These are phyloP conservation scores for Anabas testudineus DNA, from an alignment of 2,797 vertebrate genomes.

Conservation along the genomic window DNA sequence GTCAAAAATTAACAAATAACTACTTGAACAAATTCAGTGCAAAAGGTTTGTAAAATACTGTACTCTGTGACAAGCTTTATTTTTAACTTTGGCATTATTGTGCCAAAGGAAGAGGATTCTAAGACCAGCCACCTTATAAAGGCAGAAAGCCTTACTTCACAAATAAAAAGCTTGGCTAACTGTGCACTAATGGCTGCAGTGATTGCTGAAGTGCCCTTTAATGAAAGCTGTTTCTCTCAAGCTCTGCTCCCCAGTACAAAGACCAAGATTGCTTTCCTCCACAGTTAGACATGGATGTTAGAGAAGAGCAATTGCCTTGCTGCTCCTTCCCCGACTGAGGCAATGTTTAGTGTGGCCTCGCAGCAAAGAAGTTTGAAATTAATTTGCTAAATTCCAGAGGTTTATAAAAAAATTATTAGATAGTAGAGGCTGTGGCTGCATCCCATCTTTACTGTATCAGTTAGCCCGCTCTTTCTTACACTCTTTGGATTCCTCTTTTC, in stretches of 20 bases:
- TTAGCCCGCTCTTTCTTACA: conserved; percentile 22
- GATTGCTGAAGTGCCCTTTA: conserved; percentile 50
- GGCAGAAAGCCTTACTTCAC: conserved; percentile 2
- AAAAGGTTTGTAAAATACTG: not conserved
- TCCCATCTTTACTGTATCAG: conserved; percentile 45
- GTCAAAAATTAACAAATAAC: not conserved
- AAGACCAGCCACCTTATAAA: not conserved
- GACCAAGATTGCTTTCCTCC: conserved; percentile 48
- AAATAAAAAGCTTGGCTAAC: conserved; percentile 34
- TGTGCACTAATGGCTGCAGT: conserved; percentile 44
- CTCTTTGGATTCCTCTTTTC: conserved; percentile 36
- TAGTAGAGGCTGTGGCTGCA: conserved; percentile 41
- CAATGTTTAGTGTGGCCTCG: conserved; percentile 31
- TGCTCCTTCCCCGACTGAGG: conserved; percentile 31
- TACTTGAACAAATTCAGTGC: not conserved
- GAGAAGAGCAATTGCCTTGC: conserved; percentile 44
- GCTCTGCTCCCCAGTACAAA: conserved; percentile 32
- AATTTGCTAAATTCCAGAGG: conserved; percentile 60
- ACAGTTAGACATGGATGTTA: conserved; percentile 59
- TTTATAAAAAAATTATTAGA: conserved; percentile 65
- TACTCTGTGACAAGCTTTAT: not conserved
- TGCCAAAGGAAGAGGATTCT: not conserved
- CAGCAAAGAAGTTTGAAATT: conserved; percentile 58
- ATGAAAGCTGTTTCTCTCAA: conserved; percentile 61
- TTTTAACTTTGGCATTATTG: not conserved